Conservation (phyloP, 2,113 vertebrate species). For the Microcebus tavaratra region DNA sequence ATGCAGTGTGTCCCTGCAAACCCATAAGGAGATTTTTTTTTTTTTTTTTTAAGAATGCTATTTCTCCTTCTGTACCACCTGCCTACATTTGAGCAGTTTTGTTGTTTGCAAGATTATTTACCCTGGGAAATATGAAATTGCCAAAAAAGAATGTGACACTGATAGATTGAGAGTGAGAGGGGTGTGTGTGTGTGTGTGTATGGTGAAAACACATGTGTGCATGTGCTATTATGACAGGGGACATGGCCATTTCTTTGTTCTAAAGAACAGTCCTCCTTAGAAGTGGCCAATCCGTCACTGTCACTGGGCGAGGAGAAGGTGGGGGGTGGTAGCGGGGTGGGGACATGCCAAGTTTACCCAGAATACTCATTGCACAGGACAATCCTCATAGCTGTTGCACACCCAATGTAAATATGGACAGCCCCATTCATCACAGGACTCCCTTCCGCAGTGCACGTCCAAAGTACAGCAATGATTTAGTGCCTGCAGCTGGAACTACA, state of each 20-base stretch:
- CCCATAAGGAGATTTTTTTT: not conserved
- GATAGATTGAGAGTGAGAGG: not conserved
- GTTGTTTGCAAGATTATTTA: conserved; percentile 70
- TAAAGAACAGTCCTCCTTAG: conserved; percentile 68
- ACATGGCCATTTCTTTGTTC: conserved; percentile 48
- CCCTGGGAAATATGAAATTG: not conserved
- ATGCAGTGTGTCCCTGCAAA: not conserved
- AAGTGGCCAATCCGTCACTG: conserved; percentile 83
- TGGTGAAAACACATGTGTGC: not conserved
- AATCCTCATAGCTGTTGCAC: conserved; percentile 80
- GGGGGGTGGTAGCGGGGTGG: not conserved
- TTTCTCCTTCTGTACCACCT: not conserved
- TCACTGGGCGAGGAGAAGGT: conserved; percentile 57
- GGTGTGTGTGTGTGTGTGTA: not conserved
- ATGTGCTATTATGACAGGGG: not conserved
- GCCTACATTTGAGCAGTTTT: conserved; percentile 18
- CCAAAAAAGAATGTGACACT: not conserved
- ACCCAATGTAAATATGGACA: conserved; percentile 85
- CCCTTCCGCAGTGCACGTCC: conserved; percentile 77
- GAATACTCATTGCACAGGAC: conserved; percentile 72
- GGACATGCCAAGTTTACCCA: conserved; percentile 72
- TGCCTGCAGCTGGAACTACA: conserved; percentile 80
- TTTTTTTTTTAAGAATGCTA: not conserved
- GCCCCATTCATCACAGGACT: conserved; percentile 86
- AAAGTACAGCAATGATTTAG: conserved; percentile 85